Evolutionary conservation across 2,113 vertebrate genomes (phyloP).

Genomic region (Lampris incognitus): DNA sequence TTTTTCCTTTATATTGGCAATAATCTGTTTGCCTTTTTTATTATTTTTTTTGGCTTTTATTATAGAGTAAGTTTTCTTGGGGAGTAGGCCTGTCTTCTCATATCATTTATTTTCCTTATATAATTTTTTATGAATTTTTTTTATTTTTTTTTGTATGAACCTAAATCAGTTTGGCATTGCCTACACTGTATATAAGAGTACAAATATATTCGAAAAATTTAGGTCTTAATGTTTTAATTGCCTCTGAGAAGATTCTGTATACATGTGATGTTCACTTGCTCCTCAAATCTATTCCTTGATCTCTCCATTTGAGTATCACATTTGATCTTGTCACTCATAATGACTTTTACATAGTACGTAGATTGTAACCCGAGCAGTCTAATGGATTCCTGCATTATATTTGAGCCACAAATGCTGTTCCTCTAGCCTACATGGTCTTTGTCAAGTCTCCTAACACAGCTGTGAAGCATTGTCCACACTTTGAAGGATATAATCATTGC

Average conservation of each 20-base stretch:
- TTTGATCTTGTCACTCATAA: slow-evolving; percentile 62
- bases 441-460: slow-evolving; percentile 44
- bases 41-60: slow-evolving; percentile 18
- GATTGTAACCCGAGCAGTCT: slow-evolving; percentile 66
- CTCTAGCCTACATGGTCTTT: slow-evolving; percentile 48
- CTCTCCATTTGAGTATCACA: slow-evolving; percentile 50
- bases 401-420: slow-evolving; percentile 53
- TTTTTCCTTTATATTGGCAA: neutral
- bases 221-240: too few species aligned
- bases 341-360: slow-evolving; percentile 63
- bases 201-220: too few species aligned
- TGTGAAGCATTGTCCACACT: slow-evolving; percentile 34
- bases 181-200: too few species aligned
- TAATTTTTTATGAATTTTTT: too few species aligned
- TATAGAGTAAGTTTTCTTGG: slow-evolving; percentile 24
- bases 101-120: slow-evolving; percentile 9
- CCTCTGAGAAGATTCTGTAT: too few species aligned
- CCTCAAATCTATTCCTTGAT: slow-evolving; percentile 60
- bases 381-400: slow-evolving; percentile 37
- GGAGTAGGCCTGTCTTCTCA: slow-evolving; percentile 2
- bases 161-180: slow-evolving; percentile 21
- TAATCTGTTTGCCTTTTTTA: too few species aligned
- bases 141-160: slow-evolving; percentile 11
- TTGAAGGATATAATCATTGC: neutral
- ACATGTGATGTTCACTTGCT: neutral